Evolutionary conservation across 1,140 invertebrate species (phyloP).

Genomic region (Eueides isabella): DNA sequence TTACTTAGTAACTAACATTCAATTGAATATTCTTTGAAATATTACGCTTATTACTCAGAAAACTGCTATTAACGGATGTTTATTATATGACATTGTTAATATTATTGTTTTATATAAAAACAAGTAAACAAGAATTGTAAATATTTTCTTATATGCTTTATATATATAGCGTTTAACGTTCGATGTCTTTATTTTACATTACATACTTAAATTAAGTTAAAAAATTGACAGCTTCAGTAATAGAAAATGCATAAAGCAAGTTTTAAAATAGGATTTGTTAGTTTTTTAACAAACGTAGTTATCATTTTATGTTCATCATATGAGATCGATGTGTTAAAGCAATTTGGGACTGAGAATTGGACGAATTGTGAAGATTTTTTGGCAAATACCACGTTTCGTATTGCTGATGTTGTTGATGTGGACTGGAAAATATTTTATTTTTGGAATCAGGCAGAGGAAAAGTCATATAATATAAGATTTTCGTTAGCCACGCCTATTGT

Average conservation of each 20-base stretch:
- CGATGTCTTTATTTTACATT: background rate
- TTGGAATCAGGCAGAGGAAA: conserved; percentile 46
- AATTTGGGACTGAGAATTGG: conserved; percentile 44
- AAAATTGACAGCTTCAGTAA: background rate
- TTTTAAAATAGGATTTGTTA: background rate
- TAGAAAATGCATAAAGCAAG: background rate
- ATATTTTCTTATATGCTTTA: background rate
- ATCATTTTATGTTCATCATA: background rate
- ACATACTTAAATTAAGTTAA: too few species aligned
- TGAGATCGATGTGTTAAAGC: background rate
- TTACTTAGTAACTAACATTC: too few species aligned
- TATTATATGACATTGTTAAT: background rate
- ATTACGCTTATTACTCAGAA: background rate
- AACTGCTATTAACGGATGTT: background rate
- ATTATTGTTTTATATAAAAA: background rate
- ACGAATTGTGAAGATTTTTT: conserved; percentile 60
- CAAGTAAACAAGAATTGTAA: background rate
- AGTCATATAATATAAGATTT: conserved; percentile 51
- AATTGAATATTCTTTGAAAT: too few species aligned
- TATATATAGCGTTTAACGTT: background rate
- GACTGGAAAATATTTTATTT: conserved; percentile 67
- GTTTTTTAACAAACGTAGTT: background rate
- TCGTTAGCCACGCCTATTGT: conserved; percentile 43
- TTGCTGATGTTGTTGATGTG: conserved; percentile 43
- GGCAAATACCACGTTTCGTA: conserved; percentile 46